A percentile compares a stretch with the other conserved stretches of the same genome.
Conservation (phyloP, 2,113 vertebrate species). For the Tringa solitaria region DNA sequence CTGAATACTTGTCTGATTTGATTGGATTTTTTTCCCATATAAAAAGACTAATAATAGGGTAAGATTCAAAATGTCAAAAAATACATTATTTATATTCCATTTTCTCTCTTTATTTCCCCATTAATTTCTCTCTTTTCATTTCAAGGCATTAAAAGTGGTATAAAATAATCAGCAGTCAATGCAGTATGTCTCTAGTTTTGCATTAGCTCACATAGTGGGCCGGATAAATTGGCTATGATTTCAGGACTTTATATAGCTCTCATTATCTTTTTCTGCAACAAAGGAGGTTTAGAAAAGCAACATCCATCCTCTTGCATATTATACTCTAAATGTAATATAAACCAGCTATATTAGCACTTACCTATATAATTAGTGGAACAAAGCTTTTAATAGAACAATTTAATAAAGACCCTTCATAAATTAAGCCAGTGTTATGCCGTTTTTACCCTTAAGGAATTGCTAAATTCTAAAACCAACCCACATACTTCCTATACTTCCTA, state of each 20-base stretch:
- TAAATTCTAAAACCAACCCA: neutral
- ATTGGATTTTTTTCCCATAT: neutral
- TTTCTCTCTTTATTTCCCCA: constrained; percentile 49
- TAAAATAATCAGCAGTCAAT: constrained; percentile 50
- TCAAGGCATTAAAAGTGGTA: constrained; percentile 39
- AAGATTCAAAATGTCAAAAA: constrained; percentile 37
- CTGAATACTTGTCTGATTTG: constrained; percentile 27
- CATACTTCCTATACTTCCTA: neutral
- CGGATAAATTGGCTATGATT: constrained; percentile 52
- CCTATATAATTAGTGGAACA: constrained; percentile 31
- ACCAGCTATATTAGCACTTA: constrained; percentile 21
- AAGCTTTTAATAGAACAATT: neutral
- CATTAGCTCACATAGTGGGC: constrained; percentile 25
- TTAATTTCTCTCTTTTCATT: constrained; percentile 58
- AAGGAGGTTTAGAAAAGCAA: constrained; percentile 30
- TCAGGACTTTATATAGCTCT: constrained; percentile 55
- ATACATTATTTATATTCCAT: constrained; percentile 28
- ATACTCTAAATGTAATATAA: constrained; percentile 46
- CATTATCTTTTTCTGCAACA: constrained; percentile 48
- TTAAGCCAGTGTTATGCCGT: neutral
- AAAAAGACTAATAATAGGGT: constrained; percentile 39
- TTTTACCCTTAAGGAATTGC: neutral
- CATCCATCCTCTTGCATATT: neutral
- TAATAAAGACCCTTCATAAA: neutral
- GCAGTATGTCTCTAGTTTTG: neutral